A percentile compares a stretch with the other conserved stretches of the same genome.
Conservation (phyloP, 2,113 vertebrate genomes). For the Chloropsis hardwickii region DNA sequence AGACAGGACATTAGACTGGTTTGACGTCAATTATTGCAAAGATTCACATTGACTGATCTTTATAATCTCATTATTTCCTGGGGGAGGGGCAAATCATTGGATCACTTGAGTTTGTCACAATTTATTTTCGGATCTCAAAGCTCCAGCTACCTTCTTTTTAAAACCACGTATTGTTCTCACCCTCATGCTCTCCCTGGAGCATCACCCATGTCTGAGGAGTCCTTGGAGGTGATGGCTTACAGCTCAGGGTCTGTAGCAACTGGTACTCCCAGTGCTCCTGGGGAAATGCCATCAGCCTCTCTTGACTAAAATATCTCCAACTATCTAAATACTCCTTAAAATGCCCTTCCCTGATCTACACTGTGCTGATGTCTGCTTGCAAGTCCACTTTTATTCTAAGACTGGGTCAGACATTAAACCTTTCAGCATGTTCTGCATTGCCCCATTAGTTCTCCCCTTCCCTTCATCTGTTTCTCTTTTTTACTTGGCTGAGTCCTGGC, state of each 20-base stretch:
- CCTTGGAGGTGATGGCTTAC: not conserved
- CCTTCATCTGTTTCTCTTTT: not conserved
- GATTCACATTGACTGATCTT: not conserved
- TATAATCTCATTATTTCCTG: not conserved
- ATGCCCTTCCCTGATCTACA: not conserved
- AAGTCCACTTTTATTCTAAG: not conserved
- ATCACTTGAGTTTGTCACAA: not conserved
- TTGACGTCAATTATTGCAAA: not conserved
- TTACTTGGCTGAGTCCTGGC: not conserved
- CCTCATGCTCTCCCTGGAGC: not conserved
- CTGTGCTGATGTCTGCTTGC: not conserved
- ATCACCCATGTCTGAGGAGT: not conserved
- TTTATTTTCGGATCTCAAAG: not conserved
- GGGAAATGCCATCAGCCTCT: not conserved
- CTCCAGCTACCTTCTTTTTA: not conserved
- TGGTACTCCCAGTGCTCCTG: fast-evolving
- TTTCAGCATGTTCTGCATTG: fast-evolving
- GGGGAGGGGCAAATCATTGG: not conserved
- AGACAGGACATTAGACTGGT: not conserved
- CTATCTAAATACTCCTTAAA: not conserved
- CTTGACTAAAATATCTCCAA: not conserved
- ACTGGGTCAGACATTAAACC: not conserved
- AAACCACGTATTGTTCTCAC: not conserved
- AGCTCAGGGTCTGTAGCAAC: not conserved
- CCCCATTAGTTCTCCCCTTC: not conserved